Evolutionary conservation across 1,140 invertebrate genomes (phyloP).

Genomic region (Sarcophaga peregrina): DNA sequence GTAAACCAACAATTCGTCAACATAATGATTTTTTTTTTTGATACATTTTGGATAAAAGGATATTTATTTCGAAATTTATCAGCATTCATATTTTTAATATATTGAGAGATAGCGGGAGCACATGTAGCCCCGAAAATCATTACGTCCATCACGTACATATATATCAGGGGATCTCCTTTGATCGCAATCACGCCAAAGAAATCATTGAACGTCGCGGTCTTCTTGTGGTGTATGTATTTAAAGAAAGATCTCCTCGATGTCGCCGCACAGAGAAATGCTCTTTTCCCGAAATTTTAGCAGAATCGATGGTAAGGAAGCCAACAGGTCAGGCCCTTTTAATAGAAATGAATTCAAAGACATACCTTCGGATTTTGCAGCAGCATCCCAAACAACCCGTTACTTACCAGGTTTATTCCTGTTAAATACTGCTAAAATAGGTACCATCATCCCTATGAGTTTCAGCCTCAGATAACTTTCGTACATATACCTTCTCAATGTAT

Average conservation of each 20-base stretch:
- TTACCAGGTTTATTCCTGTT: conserved; percentile 13
- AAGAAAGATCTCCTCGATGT: conserved; percentile 32
- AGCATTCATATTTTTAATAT: no score
- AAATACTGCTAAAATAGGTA: conserved; percentile 24
- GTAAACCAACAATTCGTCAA: no score
- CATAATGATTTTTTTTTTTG: no score
- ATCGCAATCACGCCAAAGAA: conserved; percentile 51
- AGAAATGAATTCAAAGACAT: conserved; percentile 18
- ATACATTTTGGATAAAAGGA: no score
- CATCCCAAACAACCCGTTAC: not conserved
- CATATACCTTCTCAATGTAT: not conserved
- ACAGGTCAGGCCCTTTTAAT: conserved; percentile 28
- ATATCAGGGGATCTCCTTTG: conserved; percentile 21
- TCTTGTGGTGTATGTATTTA: conserved; percentile 53
- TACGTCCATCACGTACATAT: conserved; percentile 55
- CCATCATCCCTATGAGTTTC: not conserved
- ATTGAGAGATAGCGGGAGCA: not conserved
- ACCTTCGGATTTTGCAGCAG: not conserved
- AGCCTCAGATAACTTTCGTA: not conserved
- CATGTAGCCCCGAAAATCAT: conserved; percentile 58
- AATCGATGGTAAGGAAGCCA: not conserved
- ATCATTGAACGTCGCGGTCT: conserved; percentile 48
- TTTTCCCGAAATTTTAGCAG: conserved; percentile 16
- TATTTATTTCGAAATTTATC: no score
- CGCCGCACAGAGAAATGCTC: conserved; percentile 6